Evolutionary conservation across 2,888 invertebrate species (phyloP).

Genomic region (Parnassius smintheus): DNA sequence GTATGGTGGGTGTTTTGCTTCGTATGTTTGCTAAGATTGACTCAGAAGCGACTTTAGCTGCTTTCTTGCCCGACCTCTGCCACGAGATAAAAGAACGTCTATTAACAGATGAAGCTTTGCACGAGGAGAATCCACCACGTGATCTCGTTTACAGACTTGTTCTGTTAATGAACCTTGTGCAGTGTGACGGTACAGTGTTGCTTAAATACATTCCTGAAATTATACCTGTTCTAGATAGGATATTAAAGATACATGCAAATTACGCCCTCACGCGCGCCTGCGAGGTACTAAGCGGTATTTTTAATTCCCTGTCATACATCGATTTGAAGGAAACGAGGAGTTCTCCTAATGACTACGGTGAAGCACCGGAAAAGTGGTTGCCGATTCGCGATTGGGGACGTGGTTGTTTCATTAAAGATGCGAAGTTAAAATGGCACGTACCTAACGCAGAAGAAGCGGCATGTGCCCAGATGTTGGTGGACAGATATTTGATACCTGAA

Average conservation of each 20-base stretch:
- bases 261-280: constrained; percentile 84
- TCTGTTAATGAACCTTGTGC: constrained; percentile 86
- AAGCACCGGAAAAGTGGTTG: constrained; percentile 84
- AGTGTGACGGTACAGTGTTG: constrained; percentile 83
- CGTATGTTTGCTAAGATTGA: constrained; percentile 84
- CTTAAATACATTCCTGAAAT: constrained; percentile 84
- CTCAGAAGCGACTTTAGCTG: constrained; percentile 85
- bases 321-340: constrained; percentile 84
- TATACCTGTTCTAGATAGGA: constrained; percentile 84
- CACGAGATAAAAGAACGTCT: constrained; percentile 83
- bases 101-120: constrained; percentile 84
- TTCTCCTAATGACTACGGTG: constrained; percentile 81
- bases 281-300: constrained; percentile 81
- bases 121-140: constrained; percentile 89
- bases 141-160: constrained; percentile 89
- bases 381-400: constrained; percentile 92
- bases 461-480: constrained; percentile 83
- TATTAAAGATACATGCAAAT: constrained; percentile 85
- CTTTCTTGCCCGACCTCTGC: constrained; percentile 87
- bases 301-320: constrained; percentile 82
- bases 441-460: constrained; percentile 86
- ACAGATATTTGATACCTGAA: constrained; percentile 84
- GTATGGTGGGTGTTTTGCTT: constrained; percentile 87
- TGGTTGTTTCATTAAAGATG: constrained; percentile 83
- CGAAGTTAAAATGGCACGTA: constrained; percentile 88